Evolutionary conservation across 2,888 invertebrate genomes (phyloP), one percentile per base, ranked within the genome.

Genomic region (Dolichopus griseipennis): DNA sequence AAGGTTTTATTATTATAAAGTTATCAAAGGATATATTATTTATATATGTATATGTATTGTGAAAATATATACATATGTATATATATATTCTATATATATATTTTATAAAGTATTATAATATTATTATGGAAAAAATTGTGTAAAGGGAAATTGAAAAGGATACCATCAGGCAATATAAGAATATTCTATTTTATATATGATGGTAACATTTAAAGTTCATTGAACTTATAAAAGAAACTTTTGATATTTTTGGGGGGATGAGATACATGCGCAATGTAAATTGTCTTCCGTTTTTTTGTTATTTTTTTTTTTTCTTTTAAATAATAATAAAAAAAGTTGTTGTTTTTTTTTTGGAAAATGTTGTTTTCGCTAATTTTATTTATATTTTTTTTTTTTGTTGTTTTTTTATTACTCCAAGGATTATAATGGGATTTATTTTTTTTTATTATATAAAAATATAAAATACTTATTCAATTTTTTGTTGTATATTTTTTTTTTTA

Each of bases 101-200:
- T n/a, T n/a, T n/a, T n/a, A 27, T 27, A 27, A 27, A 2, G 5
- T 27, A 27, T 27, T 27, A n/a, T n/a, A 27, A 27, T 27, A 27
- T 27, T 27, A 27, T 27, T 27, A 27, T 5, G 5, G 5, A 27
- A 27, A 27, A 37, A 37, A 37, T n/a, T 37, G 37, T 37, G 6
- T 52, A 52, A 52, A 52, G 18, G 52, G 52, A 52, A 52, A 52
- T 52, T 52, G 52, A 52, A 52, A 52, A 52, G 52, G 52, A 52
- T 18, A 52, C n/a, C 52, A 52, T 15, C 52, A 52, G 52, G 52
- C 52, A 52, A 5, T 37, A 37, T 7, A 2, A 37, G 2, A 37
- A 18, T 1, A 52, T 4, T 18, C 18, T 2, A n/a, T 52, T 52
- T 2, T 3, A 18, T 6, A 43, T 52, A 52, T 52, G 18, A 52